These are phyloP conservation scores for Sphaerophoria taeniata DNA, from an alignment of 2,888 invertebrate species.

Conservation along the genomic window DNA sequence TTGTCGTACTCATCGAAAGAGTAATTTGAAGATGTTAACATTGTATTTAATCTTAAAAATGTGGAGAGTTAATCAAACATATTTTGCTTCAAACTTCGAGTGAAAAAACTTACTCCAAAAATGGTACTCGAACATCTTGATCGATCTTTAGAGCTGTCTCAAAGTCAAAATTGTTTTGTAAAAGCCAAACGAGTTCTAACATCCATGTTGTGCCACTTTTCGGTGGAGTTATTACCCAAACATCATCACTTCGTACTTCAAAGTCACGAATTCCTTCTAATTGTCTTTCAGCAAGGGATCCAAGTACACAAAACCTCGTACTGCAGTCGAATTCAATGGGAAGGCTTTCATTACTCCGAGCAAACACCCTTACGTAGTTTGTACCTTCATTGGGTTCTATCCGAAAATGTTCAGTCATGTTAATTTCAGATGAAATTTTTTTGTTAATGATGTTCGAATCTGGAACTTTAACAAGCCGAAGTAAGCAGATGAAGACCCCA, in stretches of 20 bases:
- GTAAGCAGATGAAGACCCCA: too few species aligned
- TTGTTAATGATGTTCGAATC: too few species aligned
- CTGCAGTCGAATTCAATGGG: too few species aligned
- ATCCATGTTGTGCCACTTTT: constrained; percentile 81
- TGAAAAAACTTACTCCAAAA: constrained; percentile 77
- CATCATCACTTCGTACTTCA: too few species aligned
- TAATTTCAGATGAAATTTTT: not conserved
- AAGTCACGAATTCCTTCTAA: too few species aligned
- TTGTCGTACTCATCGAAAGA: constrained; percentile 92
- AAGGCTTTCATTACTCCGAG: too few species aligned
- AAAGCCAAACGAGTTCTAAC: constrained; percentile 76
- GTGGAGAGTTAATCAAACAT: too few species aligned
- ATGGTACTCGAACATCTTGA: constrained; percentile 77
- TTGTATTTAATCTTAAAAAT: too few species aligned
- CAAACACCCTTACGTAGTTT: not conserved
- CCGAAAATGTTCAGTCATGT: not conserved
- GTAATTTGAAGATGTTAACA: constrained; percentile 86
- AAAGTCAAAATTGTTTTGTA: constrained; percentile 77
- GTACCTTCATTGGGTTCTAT: constrained; percentile 55
- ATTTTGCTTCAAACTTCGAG: constrained; percentile 16
- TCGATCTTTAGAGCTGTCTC: constrained; percentile 76
- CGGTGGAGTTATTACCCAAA: constrained; percentile 79
- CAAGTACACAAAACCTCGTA: too few species aligned
- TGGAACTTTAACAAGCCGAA: too few species aligned
- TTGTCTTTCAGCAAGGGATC: too few species aligned